These are phyloP conservation scores for Jacana jacana DNA, from an alignment of 2,113 vertebrate genomes.

Conservation along the genomic window DNA sequence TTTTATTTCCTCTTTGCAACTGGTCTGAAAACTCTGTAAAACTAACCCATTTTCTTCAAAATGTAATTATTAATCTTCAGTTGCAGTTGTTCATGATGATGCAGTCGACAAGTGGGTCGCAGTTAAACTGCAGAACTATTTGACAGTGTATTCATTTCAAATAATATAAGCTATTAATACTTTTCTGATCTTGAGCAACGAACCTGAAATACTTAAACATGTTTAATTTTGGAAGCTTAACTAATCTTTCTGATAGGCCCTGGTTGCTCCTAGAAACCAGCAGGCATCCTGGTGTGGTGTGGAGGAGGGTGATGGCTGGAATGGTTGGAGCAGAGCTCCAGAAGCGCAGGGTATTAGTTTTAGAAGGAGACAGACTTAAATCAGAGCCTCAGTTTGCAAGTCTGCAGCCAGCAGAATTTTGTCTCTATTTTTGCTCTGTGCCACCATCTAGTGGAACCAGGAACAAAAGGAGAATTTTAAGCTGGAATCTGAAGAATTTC, in stretches of 20 bases:
- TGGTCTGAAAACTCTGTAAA: neutral
- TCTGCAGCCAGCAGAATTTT: neutral
- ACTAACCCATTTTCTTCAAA: neutral
- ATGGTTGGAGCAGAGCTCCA: neutral
- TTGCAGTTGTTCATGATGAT: neutral
- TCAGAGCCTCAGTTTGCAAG: neutral
- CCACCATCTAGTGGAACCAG: conserved; percentile 26
- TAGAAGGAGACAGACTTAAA: neutral
- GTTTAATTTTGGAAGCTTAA: neutral
- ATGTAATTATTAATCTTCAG: neutral
- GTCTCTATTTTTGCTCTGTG: neutral
- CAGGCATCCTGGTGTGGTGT: neutral
- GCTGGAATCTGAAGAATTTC: neutral
- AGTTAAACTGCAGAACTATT: neutral
- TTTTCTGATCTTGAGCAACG: neutral
- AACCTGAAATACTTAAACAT: neutral
- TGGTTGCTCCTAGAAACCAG: neutral
- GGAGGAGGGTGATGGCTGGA: neutral
- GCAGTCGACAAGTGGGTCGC: neutral
- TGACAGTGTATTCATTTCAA: neutral
- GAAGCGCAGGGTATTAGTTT: neutral
- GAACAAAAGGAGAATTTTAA: neutral
- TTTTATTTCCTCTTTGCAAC: neutral
- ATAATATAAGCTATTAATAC: neutral
- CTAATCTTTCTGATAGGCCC: neutral